Base-by-base conservation (phyloP, 2,113 vertebrate species). In the Grammomys surdaster region DNA sequence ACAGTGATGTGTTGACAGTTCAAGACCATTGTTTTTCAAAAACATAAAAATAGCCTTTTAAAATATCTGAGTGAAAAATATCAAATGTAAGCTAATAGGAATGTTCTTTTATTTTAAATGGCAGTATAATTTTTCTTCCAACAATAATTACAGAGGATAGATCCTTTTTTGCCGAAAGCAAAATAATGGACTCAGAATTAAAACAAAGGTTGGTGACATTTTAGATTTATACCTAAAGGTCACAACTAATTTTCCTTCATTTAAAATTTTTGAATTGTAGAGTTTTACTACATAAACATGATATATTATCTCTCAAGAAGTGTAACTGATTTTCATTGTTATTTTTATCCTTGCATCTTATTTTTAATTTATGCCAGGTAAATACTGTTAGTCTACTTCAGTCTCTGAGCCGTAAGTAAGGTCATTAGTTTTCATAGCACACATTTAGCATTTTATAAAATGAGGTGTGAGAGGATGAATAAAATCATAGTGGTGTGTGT, bases 81-180 rank as follows among this genome's bases (percentile, higher is more conserved):
- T 86, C 88, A 96, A 91, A 80, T 96, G 81, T 90, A 91, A 96
- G 40, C 67, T 90, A 88, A 48, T 93, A 75, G 88, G 93, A 97
- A 85, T 91, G 75, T 91, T 91, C 40, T 85, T 54, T 95, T 84
- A 89, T 94, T 95, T 96, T 90, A 81, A 82, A 95, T 89, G 94
- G 85, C 46, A 91, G 67, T 85, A 40, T 93, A 93, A 86, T 75
- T 94, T 93, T 90, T 95, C 65, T 95, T 94, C 89, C 82, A 70
- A 67, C 28, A 63, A 82, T 96, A 93, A 96, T 97, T 97, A 88
- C 13, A 92, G 88, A 96, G 65, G 51, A 94, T 96, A 96, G 89
- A 96, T 78, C 91, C 26, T 88, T 97, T 48, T 93, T 28, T 88
- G 48, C 91, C 58, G 92, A 94, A 86, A 95, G 70, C 40, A 91